Base-by-base conservation (phyloP, 92 coral and sea anemone genomes). In the Diadumene lineata region DNA sequence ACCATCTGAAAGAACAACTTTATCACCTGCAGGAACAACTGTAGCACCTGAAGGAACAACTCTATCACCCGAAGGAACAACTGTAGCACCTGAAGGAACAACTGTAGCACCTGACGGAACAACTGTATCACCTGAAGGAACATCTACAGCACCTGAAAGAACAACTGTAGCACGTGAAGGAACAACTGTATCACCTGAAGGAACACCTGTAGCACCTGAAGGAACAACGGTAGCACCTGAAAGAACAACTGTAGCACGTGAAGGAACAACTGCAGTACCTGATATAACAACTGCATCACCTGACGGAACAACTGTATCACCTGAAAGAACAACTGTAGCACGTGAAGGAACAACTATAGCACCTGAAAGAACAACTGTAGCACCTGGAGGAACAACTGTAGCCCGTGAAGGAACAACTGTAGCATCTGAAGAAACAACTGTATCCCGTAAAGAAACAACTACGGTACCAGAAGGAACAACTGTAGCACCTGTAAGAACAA, bases 31-130 rank as follows among this genome's bases (percentile, higher is more conserved):
- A 13, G 13, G 13, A 38, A 38, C 4, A n/a, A n/a, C n/a, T n/a
- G n/a, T 0, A 0, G 10, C 33, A 33, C 53, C 70, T 0, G 26
- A 24, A 19, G 25, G 4, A 32, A 44, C 26, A 7, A 23, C 50
- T n/a, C 28, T 31, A 30, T 24, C 71, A 32, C 70, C 48, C n/a
- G 48, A 38, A 13, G 13, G 48, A 38, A 38, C 4, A n/a, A n/a
- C n/a, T n/a, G n/a, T 0, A 0, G 10, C 33, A 33, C 53, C 70
- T 0, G 26, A 24, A 19, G 25, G 4, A 32, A 44, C 26, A 7
- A 23, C 50, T n/a, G 50, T 31, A 30, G 48, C 71, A 32, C 70
- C 48, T 63, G n/a, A n/a, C n/a, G n/a, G n/a, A n/a, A n/a, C n/a
- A n/a, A n/a, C n/a, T n/a, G 28, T 46, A 46, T 9, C 16, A 9